Evolutionary conservation across 2,113 vertebrate genomes (phyloP), one percentile per base, ranked within the genome.

Genomic region (Cyanoramphus novaezelandiae): DNA sequence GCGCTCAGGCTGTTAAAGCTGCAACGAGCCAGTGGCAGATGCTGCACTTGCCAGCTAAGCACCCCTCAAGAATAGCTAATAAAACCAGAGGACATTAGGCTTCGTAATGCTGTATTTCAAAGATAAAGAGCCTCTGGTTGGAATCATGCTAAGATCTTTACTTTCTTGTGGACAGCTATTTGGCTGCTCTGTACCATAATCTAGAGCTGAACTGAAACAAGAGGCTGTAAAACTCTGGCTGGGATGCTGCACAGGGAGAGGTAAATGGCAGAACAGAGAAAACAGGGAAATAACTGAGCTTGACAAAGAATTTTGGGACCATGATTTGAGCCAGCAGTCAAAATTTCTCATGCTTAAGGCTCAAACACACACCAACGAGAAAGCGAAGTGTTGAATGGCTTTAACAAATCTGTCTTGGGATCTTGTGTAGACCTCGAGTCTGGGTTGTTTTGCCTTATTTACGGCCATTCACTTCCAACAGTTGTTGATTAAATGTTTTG

Each of bases 1-100:
- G 46, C 11, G 3, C 70, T 68, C 53, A 9, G 71, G 83, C 53
- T 69, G n/a, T 19, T 33, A 23, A 28, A 64, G 65, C 81, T 4
- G 25, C 0, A 0, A 41, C 2, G 55, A 97, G 60, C n/a, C 8
- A 1, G 60, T 75, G 84, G 92, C 95, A 93, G 95, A 92, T 93
- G 95, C 88, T 86, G 92, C 93, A 49, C 93, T 97, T 86, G 70
- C 87, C 78, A 53, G 89, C 93, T 64, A 57, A 95, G 94, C 89
- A 89, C 35, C 94, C 91, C 70, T 93, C 85, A 49, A 91, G 79
- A 92, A 70, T 0, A 70, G 85, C 55, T 47, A 46, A 63, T 91
- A 90, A 94, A 95, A 74, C 17, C 27, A 2, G 92, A 90, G 82
- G 67, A 60, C 14, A 2, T 31, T 12, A 37, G 75, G 68, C 60